Evolutionary conservation across 2,113 vertebrate genomes (phyloP).

Genomic region (Athene noctua): DNA sequence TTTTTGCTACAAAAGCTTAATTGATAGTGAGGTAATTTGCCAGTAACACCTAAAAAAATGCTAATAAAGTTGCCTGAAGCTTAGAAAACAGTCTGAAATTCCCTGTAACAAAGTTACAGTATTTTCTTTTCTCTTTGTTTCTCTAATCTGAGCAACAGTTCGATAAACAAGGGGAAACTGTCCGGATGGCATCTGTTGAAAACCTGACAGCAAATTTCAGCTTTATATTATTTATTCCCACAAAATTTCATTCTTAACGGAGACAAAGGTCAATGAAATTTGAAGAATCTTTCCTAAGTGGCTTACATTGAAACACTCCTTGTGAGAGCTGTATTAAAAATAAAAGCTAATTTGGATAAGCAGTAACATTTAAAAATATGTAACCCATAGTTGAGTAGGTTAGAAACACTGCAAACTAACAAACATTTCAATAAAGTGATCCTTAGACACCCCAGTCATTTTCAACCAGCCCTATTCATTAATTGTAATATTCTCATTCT

Average conservation of each 20-base stretch:
- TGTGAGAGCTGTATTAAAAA: not conserved
- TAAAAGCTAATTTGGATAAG: not conserved
- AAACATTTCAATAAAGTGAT: not conserved
- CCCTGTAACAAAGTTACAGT: not conserved
- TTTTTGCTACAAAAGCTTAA: not conserved
- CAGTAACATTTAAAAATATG: not conserved
- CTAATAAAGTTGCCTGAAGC: rapidly evolving
- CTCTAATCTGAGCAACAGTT: not conserved
- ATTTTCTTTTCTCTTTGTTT: not conserved
- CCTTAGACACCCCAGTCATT: not conserved
- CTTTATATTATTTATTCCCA: not conserved
- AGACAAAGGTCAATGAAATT: not conserved
- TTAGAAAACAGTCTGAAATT: not conserved
- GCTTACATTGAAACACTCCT: not conserved
- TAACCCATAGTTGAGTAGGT: not conserved
- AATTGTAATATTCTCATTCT: not conserved
- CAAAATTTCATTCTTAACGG: not conserved
- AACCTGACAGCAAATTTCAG: not conserved
- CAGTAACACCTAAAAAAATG: not conserved
- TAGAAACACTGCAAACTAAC: not conserved
- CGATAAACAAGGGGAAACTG: not conserved
- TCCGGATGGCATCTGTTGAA: not conserved
- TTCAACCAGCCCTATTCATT: not conserved
- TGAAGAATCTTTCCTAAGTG: not conserved
- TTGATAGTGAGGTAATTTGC: not conserved